Evolutionary conservation across 2,113 vertebrate species (phyloP).

Genomic region (Deroptyus accipitrinus): DNA sequence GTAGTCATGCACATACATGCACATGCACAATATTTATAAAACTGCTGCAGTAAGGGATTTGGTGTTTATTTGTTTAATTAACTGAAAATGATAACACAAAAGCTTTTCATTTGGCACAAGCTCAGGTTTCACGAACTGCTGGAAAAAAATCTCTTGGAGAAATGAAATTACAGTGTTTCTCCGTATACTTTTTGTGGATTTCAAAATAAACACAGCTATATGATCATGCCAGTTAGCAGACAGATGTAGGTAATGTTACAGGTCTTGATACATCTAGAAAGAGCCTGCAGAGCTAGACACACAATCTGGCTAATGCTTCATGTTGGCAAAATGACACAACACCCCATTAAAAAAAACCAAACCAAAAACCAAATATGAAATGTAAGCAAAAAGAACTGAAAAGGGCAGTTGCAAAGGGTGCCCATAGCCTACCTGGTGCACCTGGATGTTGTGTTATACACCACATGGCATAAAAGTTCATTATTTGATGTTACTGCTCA

Average conservation of each 20-base stretch:
- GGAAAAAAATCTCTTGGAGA: constrained; percentile 58
- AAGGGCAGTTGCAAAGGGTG: neutral
- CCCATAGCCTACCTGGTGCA: neutral
- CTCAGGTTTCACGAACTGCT: constrained; percentile 53
- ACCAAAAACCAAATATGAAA: neutral
- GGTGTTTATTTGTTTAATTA: constrained; percentile 73
- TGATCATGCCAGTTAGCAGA: neutral
- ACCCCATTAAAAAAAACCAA: neutral
- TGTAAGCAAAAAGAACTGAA: neutral
- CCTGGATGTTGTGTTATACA: neutral
- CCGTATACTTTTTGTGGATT: neutral
- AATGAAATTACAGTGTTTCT: constrained; percentile 34
- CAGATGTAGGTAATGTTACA: constrained; percentile 41
- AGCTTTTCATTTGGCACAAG: constrained; percentile 43
- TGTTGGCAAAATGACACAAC: neutral
- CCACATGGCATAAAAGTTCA: neutral
- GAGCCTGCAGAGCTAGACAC: neutral
- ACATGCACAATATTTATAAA: neutral
- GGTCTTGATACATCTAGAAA: neutral
- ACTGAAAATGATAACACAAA: constrained; percentile 71
- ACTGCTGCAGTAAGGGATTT: constrained; percentile 28
- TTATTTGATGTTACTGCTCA: neutral
- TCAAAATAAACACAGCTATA: constrained; percentile 67
- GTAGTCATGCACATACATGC: neutral
- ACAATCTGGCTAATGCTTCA: neutral